Base-by-base conservation (phyloP, 2,113 vertebrate genomes). In the Parotia lawesii region DNA sequence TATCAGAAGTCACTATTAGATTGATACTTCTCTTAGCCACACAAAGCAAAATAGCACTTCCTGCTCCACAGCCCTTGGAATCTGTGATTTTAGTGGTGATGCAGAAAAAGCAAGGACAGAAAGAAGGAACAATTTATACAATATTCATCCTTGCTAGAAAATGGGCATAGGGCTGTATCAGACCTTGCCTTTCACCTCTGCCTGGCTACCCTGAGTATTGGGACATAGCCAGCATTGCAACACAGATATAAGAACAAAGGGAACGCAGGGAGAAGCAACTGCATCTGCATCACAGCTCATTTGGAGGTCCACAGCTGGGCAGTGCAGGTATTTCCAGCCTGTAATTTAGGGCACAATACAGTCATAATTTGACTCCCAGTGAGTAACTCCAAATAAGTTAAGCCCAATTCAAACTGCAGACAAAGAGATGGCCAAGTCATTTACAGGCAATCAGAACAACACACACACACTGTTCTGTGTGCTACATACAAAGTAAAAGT, bases 321-420 rank as follows among this genome's bases (percentile, higher is more conserved):
- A 89, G 19, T n/a, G 54, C 50, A 73, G 54, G 11, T 76, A 58
- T 53, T 72, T 85, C 54, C 74, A 91, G 67, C 48, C 93, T 91
- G 56, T 90, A 88, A 94, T 93, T 94, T 71, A 94, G 87, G 67
- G 47, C 37, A 80, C 44, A 70, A 86, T 35, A 28, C 0, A 69
- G 51, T 35, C 45, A 24, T 85, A 66, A 90, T 75, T 80, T 44
- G 71, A 74, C 28, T 84, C 51, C 40, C 58, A 54, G 31, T 58
- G 84, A 96, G 81, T 93, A 88, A 93, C 50, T 50, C 81, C 66
- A 72, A 95, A 67, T 42, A 86, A 75, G 78, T 53, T 80, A 93
- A 89, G 38, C 35, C 27, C 64, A 73, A 57, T n/a, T 84, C 56
- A 74, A 85, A 91, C n/a, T 77, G 82, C 72, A 93, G 69, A 67